Base-by-base conservation (phyloP, 2,888 invertebrate species). In the Aspidapion aeneum region DNA sequence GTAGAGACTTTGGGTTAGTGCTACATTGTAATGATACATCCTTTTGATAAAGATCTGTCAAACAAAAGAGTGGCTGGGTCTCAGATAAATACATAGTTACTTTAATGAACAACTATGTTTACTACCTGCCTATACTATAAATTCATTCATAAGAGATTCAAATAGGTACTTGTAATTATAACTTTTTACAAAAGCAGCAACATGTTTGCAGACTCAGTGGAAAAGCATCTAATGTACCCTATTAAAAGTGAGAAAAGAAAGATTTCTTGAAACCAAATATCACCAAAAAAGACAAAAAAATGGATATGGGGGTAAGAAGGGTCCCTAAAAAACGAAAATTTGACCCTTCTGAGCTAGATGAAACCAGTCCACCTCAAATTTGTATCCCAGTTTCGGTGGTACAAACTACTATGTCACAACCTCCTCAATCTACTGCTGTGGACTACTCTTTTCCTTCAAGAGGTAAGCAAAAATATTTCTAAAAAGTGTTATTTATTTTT, bases 291-390 rank as follows among this genome's bases (percentile, higher is more conserved):
- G 35, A 35, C 5, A 35, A 63, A 70, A 78, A 75, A 72, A 78
- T 78, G 77, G 79, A 79, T 73, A 77, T 78, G 77, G 85, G 87
- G 66, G 86, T 88, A 68, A 84, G 90, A 67, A 93, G 93, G 79
- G 87, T 96, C 77, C 97, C 97, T 63, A 97, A 97, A 82, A 97
- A 97, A 82, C 86, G 97, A 68, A 94, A 94, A 81, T 93, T 90
- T 76, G 89, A 90, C 79, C 89, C 89, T 55, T 87, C 90, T 55
- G 90, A 91, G 74, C 81, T 91, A 63, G 92, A 92, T 78, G 90
- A 90, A 63, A 73, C 62, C 66, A 71, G 69, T 60, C 65, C 66
- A 55, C 66, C 71, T 52, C 66, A 71, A 21, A 70, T 71, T 56
- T 77, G 74, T 70, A 77, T 78, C 68, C 77, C 77, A 66, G 78